Conservation (phyloP, 2,888 invertebrate species). For the Lasioglossum zephyrum region DNA sequence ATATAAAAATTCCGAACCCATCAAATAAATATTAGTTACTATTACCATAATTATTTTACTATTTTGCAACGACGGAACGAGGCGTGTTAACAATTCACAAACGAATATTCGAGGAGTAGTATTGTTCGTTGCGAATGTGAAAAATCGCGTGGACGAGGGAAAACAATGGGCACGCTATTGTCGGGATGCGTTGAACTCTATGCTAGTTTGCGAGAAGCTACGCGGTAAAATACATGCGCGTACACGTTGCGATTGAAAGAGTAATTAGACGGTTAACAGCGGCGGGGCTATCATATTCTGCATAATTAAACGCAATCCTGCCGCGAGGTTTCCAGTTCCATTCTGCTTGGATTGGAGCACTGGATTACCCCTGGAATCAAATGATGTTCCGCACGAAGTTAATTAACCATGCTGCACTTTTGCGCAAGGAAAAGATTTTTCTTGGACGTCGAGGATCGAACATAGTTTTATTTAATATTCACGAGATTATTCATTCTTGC, state of each 20-base stretch:
- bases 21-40: no score
- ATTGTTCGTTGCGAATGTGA: neutral
- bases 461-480: neutral
- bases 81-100: neutral
- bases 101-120: neutral
- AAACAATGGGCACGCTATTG: neutral
- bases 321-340: neutral
- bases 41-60: no score
- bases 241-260: neutral
- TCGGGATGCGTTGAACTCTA: neutral
- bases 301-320: constrained; percentile 12
- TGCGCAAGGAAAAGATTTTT: neutral
- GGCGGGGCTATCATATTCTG: constrained; percentile 7
- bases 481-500: neutral
- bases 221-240: neutral
- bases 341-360: neutral
- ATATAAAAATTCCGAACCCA: no score
- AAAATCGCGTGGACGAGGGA: neutral
- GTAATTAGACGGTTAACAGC: constrained; percentile 21
- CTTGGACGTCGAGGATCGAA: neutral
- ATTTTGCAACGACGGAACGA: no score
- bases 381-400: neutral
- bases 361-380: constrained; percentile 1
- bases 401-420: neutral
- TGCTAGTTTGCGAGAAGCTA: neutral